Base-by-base conservation (phyloP, 1,140 invertebrate species). In the Drosophila mauritiana region DNA sequence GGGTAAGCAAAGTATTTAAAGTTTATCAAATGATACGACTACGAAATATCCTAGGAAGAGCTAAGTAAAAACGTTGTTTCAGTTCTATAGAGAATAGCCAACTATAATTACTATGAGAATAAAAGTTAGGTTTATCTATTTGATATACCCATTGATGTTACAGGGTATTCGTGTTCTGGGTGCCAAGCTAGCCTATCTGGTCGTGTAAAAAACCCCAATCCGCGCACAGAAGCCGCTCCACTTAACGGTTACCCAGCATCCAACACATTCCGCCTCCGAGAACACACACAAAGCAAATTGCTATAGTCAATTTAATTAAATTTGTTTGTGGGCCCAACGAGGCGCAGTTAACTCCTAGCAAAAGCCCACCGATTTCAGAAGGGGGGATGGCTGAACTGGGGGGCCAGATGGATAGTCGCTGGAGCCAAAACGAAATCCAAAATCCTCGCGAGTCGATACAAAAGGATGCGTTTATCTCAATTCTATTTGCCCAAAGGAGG, bases 261-360 rank as follows among this genome's bases (percentile, higher is more conserved):
- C 72, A 39, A 25, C 72, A 63, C 75, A 81, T 78, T 73, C 68
- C 51, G 78, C 62, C 64, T 61, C 55, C 61, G 37, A 63, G 70
- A 58, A 64, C 56, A 57, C 73, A 78, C 43, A 73, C 79, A 89
- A 89, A 88, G 73, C 76, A 89, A 88, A 90, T 84, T 84, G 85
- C 80, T 88, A 67, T 82, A 88, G 79, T 88, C 83, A 88, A 88
- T 88, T 88, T 89, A 88, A 88, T 88, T 88, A 88, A 88, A 88
- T 88, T 89, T 88, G 83, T 88, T 89, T 88, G 83, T 89, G 75
- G 51, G 78, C 69, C 65, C 65, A 85, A 63, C 81, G 62, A 73
- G 84, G 73, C 82, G 64, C 52, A 64, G 61, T 57, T 80, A 61
- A 61, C 59, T 56, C 15, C 56, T 22, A 42, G 57, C 77, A 45